These are phyloP conservation scores for Hymenochirus boettgeri DNA, from an alignment of 2,113 vertebrate genomes.

Conservation along the genomic window DNA sequence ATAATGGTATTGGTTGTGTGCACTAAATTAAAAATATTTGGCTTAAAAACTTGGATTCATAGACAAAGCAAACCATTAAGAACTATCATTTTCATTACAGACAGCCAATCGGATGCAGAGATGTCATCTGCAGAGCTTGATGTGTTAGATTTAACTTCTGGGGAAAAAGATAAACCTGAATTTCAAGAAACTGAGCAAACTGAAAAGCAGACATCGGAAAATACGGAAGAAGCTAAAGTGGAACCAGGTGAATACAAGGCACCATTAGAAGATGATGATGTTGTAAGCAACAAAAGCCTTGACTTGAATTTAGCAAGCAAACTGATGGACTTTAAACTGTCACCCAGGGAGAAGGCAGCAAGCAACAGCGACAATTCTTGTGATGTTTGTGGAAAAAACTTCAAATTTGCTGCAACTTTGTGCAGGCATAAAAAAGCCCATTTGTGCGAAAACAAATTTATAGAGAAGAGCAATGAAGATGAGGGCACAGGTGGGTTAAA, in stretches of 20 bases:
- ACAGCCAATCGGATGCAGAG: conserved; percentile 79
- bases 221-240: conserved; percentile 48
- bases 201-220: conserved; percentile 32
- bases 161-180: conserved; percentile 44
- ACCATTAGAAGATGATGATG: conserved; percentile 75
- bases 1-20: no score
- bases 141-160: conserved; percentile 61
- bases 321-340: conserved; percentile 91
- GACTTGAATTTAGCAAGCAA: conserved; percentile 92
- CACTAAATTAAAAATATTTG: no score
- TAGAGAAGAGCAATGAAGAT: conserved; percentile 48
- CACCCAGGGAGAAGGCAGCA: conserved; percentile 52
- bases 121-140: conserved; percentile 52
- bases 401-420: conserved; percentile 88
- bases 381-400: conserved; percentile 80
- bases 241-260: conserved; percentile 52
- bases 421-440: conserved; percentile 87
- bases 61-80: no score
- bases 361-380: conserved; percentile 71
- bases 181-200: conserved; percentile 36
- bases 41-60: no score
- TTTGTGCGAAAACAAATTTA: conserved; percentile 58
- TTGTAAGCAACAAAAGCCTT: conserved; percentile 89
- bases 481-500: conserved; percentile 45
- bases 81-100: conserved; percentile 72